phyloP scores from a whole-genome alignment of 2,888 invertebrate species.

The Capitulum mitella region DNA sequence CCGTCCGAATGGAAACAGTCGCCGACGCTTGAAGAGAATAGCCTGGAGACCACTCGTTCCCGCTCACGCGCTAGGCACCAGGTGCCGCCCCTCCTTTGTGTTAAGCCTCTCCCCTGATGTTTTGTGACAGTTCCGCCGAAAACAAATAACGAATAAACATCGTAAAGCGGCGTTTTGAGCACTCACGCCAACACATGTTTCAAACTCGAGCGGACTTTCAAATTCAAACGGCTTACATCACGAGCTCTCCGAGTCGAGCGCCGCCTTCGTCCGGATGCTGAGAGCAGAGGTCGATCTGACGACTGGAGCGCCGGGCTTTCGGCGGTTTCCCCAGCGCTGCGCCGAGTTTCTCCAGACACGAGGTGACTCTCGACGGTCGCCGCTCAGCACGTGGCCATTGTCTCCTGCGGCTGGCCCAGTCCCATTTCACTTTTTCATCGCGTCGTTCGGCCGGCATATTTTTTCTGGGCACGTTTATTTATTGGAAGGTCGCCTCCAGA shows the following conservation, averaged over 20 bases:
- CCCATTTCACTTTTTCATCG: constrained; percentile 23
- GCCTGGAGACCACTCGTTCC: not conserved
- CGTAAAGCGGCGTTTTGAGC: too few species aligned
- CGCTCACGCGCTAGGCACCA: not conserved
- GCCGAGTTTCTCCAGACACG: not conserved
- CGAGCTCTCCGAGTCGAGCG: too few species aligned
- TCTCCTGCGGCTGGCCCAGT: not conserved
- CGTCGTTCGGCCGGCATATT: constrained; percentile 2
- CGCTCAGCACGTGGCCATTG: not conserved
- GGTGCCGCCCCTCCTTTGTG: not conserved
- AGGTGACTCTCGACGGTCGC: not conserved
- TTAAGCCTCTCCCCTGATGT: not conserved
- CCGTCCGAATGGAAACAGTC: not conserved
- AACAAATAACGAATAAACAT: not conserved
- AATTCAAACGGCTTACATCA: too few species aligned
- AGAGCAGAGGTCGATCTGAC: too few species aligned
- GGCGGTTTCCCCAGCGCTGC: too few species aligned
- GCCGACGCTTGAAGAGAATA: not conserved
- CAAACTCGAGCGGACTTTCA: too few species aligned
- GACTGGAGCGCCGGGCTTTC: too few species aligned
- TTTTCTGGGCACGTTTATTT: constrained; percentile 24
- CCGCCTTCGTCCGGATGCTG: too few species aligned
- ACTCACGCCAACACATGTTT: too few species aligned
- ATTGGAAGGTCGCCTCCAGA: constrained; percentile 9
- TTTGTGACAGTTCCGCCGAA: not conserved